Evolutionary conservation across 2,113 vertebrate species (phyloP).

Genomic region (Crotalus horridus): DNA sequence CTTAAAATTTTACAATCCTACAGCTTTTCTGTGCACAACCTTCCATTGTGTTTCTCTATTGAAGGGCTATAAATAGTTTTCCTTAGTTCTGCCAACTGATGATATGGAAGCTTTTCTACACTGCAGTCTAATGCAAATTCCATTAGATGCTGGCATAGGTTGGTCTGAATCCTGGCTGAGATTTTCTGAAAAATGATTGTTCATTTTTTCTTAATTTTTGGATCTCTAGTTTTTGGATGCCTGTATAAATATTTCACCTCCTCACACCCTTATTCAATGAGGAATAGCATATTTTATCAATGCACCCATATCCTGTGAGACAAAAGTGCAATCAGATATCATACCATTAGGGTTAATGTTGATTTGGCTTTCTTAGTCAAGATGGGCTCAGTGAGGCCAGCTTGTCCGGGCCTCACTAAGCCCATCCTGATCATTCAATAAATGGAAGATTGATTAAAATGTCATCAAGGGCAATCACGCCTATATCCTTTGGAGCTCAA

Average conservation of each 20-base stretch:
- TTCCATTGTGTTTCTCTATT: neutral
- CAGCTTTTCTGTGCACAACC: neutral
- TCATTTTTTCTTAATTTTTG: neutral
- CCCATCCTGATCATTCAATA: neutral
- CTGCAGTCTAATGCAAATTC: neutral
- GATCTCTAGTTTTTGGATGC: neutral
- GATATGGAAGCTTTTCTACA: neutral
- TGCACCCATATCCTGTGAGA: no score
- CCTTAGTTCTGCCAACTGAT: neutral
- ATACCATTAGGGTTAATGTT: neutral
- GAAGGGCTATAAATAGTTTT: neutral
- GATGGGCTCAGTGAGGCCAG: neutral
- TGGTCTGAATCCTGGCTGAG: neutral
- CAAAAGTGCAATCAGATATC: neutral
- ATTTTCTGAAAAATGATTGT: neutral
- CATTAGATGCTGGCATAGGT: neutral
- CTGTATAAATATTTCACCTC: neutral
- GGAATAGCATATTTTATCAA: neutral
- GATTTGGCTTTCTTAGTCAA: neutral
- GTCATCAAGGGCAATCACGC: neutral
- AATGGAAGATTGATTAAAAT: neutral
- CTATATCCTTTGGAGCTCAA: neutral
- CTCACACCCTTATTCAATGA: neutral
- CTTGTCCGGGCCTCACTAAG: no score
- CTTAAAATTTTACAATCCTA: neutral